Evolutionary conservation across 2,888 invertebrate species (phyloP).

Genomic region (Cephus nigrinus): DNA sequence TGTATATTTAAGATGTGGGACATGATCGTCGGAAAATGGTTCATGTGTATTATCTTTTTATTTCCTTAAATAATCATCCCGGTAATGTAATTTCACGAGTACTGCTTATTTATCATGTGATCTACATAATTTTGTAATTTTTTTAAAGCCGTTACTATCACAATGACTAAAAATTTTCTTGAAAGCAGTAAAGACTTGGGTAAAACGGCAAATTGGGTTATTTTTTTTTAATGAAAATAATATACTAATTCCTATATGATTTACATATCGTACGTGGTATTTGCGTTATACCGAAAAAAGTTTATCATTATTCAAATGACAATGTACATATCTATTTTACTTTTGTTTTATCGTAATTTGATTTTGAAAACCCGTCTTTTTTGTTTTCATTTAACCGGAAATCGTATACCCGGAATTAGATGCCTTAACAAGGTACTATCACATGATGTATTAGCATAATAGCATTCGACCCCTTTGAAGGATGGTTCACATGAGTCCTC

Average conservation of each 20-base stretch:
- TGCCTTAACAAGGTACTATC: background rate
- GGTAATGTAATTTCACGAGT: background rate
- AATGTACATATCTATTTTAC: background rate
- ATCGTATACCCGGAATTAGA: background rate
- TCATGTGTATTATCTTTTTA: no score
- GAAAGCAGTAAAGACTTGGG: background rate
- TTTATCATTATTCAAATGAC: background rate
- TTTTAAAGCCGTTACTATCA: background rate
- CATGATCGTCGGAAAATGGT: background rate
- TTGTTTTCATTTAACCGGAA: background rate
- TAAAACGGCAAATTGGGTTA: background rate
- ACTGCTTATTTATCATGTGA: background rate
- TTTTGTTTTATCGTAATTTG: background rate
- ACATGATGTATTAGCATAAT: background rate
- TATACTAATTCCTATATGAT: background rate
- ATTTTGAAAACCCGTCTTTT: background rate
- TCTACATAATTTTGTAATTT: background rate
- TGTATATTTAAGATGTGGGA: background rate
- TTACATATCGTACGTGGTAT: background rate
- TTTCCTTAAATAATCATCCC: background rate
- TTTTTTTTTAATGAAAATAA: background rate
- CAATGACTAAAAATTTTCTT: background rate
- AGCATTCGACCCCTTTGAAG: background rate
- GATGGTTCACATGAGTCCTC: constrained; percentile 4
- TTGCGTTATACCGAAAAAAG: background rate